phyloP scores from a whole-genome alignment of 2,113 vertebrate species.

The Myrmecophaga tridactyla region DNA sequence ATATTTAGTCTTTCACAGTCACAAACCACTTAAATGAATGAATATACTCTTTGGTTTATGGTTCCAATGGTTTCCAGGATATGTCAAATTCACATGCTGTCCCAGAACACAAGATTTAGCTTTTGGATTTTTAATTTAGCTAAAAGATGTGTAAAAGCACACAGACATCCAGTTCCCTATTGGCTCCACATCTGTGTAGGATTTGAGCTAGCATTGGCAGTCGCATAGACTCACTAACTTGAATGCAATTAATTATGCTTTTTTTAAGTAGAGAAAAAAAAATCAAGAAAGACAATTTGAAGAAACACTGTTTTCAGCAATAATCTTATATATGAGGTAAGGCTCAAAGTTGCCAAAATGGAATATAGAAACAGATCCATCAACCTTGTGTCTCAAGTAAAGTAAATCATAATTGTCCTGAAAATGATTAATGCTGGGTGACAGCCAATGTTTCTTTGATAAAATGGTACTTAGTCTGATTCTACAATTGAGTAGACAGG shows the following conservation, averaged over 20 bases:
- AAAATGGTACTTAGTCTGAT: slow-evolving; percentile 68
- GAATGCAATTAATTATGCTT: slow-evolving; percentile 57
- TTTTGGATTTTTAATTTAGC: slow-evolving; percentile 73
- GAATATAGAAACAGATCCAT: slow-evolving; percentile 57
- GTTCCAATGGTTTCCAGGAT: slow-evolving; percentile 62
- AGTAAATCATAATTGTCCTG: slow-evolving; percentile 65
- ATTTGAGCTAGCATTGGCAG: slow-evolving; percentile 53
- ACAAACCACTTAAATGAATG: slow-evolving; percentile 66
- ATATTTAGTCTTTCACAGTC: slow-evolving; percentile 68
- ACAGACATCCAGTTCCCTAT: slow-evolving; percentile 41
- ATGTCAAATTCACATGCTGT: slow-evolving; percentile 72
- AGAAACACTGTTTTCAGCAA: slow-evolving; percentile 55
- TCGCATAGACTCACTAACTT: slow-evolving; percentile 16
- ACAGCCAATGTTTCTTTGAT: slow-evolving; percentile 61
- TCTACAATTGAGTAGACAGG: slow-evolving; percentile 50
- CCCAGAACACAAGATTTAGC: slow-evolving; percentile 58
- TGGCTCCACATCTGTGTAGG: slow-evolving; percentile 69
- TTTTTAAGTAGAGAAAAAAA: slow-evolving; percentile 16
- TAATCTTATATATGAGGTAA: slow-evolving; percentile 59
- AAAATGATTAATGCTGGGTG: slow-evolving; percentile 64
- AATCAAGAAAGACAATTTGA: slow-evolving; percentile 33
- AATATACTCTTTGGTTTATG: slow-evolving; percentile 52
- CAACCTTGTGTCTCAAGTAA: slow-evolving; percentile 29
- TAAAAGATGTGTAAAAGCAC: slow-evolving; percentile 70
- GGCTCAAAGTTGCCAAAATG: slow-evolving; percentile 53